Conservation (phyloP, 2,888 invertebrate species). For the Callinectes sapidus region DNA sequence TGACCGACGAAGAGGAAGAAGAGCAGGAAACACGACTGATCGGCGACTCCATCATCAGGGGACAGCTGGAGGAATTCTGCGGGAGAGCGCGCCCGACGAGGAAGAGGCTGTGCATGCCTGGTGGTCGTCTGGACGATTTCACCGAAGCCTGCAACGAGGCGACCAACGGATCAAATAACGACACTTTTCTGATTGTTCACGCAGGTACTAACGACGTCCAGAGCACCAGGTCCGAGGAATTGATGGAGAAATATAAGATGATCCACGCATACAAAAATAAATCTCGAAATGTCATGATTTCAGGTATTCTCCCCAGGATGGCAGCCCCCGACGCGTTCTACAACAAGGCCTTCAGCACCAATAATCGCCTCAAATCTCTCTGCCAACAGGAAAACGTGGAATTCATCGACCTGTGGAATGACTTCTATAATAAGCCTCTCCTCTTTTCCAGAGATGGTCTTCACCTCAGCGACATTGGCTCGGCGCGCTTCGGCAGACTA, state of each 20-base stretch:
- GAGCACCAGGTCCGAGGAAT: constrained; percentile 13
- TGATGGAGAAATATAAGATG: background rate
- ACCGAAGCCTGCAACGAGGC: background rate
- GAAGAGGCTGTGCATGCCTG: background rate
- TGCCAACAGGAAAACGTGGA: too few relatives aligned
- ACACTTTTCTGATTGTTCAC: background rate
- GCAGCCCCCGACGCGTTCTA: background rate
- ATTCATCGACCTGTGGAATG: background rate
- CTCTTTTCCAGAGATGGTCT: constrained; percentile 24
- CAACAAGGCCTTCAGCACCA: constrained; percentile 29
- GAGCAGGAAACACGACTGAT: background rate
- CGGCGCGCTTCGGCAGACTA: constrained; percentile 9
- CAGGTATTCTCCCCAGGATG: too few relatives aligned
- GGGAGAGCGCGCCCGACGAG: background rate
- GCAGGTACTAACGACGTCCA: background rate
- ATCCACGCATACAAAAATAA: background rate
- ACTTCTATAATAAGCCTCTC: constrained; percentile 23
- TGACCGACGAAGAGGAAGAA: background rate
- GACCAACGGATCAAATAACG: background rate
- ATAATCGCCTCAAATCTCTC: constrained; percentile 6
- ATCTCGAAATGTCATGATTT: too few relatives aligned
- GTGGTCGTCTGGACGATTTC: background rate
- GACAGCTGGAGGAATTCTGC: constrained; percentile 42
- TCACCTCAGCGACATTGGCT: background rate
- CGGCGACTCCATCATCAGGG: background rate